phyloP scores from a whole-genome alignment of 2,113 vertebrate genomes.

The Anarhynchus alexandrinus region DNA sequence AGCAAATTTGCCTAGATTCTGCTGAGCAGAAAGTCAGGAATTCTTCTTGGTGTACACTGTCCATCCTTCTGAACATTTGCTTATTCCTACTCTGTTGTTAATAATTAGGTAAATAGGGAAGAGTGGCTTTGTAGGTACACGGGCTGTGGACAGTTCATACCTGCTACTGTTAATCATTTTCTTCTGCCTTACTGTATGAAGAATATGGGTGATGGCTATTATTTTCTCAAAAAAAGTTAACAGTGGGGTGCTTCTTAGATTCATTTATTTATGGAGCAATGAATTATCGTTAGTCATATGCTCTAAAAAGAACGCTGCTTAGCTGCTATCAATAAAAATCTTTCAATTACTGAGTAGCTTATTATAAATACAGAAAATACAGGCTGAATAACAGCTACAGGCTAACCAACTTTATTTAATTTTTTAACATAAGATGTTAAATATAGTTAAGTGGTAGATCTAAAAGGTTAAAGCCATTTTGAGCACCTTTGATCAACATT shows the following conservation, averaged over 20 bases:
- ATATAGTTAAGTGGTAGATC: neutral
- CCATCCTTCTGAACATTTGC: neutral
- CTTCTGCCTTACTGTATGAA: neutral
- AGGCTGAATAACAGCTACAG: neutral
- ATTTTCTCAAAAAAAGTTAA: neutral
- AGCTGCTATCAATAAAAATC: neutral
- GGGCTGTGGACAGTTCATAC: neutral
- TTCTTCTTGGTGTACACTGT: neutral
- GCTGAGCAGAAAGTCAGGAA: neutral
- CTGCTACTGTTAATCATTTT: neutral
- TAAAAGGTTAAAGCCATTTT: neutral
- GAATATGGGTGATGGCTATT: neutral
- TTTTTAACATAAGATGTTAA: neutral
- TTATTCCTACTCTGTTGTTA: neutral
- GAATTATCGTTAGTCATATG: neutral
- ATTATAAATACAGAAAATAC: neutral
- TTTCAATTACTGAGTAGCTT: neutral
- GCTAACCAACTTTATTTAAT: neutral
- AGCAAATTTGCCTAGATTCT: neutral
- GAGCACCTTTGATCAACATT: neutral
- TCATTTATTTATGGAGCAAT: neutral
- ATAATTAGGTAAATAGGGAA: too few relatives aligned
- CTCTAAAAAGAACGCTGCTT: neutral
- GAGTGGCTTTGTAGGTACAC: neutral
- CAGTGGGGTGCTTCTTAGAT: neutral